Conservation (phyloP, 2,113 vertebrate genomes). For the Actinemys pallida region DNA sequence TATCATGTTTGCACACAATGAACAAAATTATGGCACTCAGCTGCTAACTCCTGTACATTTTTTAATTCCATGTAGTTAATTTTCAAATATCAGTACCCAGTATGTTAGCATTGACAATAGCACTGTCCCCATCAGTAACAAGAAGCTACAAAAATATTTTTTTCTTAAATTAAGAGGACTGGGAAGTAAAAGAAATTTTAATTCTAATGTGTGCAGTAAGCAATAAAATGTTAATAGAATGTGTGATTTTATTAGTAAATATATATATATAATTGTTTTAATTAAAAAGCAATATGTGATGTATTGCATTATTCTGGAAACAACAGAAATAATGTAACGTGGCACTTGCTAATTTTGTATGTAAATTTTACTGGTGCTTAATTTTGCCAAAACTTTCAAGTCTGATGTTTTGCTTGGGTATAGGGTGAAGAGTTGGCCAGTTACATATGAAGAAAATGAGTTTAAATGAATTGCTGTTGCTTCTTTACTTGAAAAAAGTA, state of each 20-base stretch:
- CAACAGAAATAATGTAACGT: conserved; percentile 1
- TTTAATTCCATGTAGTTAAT: neutral
- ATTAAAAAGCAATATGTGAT: neutral
- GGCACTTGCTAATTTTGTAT: neutral
- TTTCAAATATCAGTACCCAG: neutral
- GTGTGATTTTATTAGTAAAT: conserved; percentile 36
- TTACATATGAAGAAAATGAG: neutral
- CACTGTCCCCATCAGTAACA: neutral
- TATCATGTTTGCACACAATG: neutral
- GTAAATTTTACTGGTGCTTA: conserved; percentile 22
- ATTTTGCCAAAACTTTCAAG: conserved; percentile 44
- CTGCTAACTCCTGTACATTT: neutral
- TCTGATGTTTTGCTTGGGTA: neutral
- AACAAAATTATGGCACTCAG: conserved; percentile 4
- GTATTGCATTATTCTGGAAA: conserved; percentile 37
- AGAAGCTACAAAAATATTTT: neutral
- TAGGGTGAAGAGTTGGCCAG: conserved; percentile 14
- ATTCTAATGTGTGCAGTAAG: conserved; percentile 36
- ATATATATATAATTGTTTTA: neutral
- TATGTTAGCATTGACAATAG: neutral
- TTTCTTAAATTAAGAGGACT: neutral
- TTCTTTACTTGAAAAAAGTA: conserved; percentile 41
- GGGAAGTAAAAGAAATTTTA: conserved; percentile 1
- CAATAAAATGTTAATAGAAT: conserved; percentile 28
- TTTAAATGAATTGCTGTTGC: conserved; percentile 23